Percentiles rank a stretch among this genome's conserved stretches.
Conservation (phyloP, 2,888 invertebrate species). For the Epinotia demarniana region DNA sequence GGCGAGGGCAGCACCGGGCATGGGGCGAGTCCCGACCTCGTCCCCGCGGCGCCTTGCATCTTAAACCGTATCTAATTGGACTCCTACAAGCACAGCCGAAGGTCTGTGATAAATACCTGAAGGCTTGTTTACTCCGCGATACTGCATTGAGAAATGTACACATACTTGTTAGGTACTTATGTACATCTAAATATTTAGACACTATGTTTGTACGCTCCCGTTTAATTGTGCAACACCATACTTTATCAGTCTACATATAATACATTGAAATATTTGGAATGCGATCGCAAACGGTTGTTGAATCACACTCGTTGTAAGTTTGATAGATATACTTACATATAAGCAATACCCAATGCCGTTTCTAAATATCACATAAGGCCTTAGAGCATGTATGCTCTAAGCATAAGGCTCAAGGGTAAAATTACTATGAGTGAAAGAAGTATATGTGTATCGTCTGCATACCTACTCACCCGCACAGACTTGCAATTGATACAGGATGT, state of each 20-base stretch:
- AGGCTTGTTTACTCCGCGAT: slow-evolving; percentile 30
- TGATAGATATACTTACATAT: too few species aligned
- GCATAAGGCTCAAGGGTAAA: too few species aligned
- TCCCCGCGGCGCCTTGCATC: slow-evolving; percentile 16
- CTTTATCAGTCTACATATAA: slow-evolving; percentile 1
- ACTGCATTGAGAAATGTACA: slow-evolving; percentile 25
- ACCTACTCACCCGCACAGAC: too few species aligned
- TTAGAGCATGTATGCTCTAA: too few species aligned
- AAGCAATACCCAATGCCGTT: too few species aligned
- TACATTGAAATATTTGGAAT: slow-evolving; percentile 22
- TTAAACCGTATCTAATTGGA: slow-evolving; percentile 35
- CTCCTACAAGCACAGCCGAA: slow-evolving; percentile 27
- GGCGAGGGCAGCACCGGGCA: not conserved
- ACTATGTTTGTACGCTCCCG: slow-evolving; percentile 13
- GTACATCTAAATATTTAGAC: not conserved
- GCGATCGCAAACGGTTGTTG: not conserved
- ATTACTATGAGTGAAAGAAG: too few species aligned
- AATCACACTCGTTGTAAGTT: not conserved
- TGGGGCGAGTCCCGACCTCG: slow-evolving; percentile 2
- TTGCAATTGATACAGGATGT: too few species aligned
- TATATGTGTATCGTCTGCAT: too few species aligned
- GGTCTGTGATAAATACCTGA: slow-evolving; percentile 23
- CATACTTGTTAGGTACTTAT: not conserved
- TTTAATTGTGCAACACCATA: not conserved
- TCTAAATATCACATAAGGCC: too few species aligned